Base-by-base conservation (phyloP, 2,888 invertebrate species). In the Branchellion lobata region DNA sequence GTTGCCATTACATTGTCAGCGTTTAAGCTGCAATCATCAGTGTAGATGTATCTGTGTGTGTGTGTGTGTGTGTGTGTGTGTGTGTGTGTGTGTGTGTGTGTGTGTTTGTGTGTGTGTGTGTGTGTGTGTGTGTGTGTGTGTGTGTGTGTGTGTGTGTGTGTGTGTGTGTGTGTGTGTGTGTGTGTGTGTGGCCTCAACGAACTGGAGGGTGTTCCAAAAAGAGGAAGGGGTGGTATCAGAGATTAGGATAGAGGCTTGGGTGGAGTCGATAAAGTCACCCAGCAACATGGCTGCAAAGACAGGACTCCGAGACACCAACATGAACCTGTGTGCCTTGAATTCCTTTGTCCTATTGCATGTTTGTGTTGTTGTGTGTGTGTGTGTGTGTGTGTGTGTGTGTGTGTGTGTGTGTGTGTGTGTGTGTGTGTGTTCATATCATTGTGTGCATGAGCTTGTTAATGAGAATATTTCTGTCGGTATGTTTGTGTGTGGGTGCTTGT, bases 1-100 rank as follows among this genome's bases (percentile, higher is more conserved):
- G 93, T 90, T 57, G 91, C 90, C 33, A 93, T 89, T 5, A 92
- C 92, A 0, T 91, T 91, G 21, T 88, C 88, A 14, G 80, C 81
- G n/a, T 79, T 81, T 1, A 92, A 89, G 75, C 90, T 88, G 18
- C 91, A 90, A 1, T 90, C 90, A 82, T 91, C 91, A 75, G 90
- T 90, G 85, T 92, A 91, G 82, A 92, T 89, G 85, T 90, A 91
- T 82, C 92, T 90, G 85, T 18, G 53, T 47, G 29, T 31, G 33
- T 40, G 71, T 72, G 31, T 21, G 14, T 68, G 34, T 21, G 47
- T 14, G 33, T 73, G 0, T 1, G 18, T n/a, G 40, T 40, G 40
- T 40, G 40, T 40, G 40, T 40, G 40, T 40, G 40, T 40, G 40
- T 40, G 40, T 40, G 40, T 40, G 40, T 40, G 40, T 40, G 40